Conservation (phyloP, 2,797 vertebrate species). For the Rhinophrynus dorsalis region DNA sequence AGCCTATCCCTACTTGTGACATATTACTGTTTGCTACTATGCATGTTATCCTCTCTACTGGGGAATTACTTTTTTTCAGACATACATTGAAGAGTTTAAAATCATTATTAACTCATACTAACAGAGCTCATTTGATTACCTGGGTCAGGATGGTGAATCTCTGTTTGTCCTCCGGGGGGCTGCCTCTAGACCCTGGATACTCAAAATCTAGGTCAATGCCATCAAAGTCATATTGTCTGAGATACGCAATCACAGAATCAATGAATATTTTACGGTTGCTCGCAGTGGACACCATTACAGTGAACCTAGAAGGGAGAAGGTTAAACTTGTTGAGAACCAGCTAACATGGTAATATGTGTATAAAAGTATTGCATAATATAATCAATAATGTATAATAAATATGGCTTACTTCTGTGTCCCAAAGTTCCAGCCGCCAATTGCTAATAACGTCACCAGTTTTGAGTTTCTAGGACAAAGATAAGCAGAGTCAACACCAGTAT, state of each 20-base stretch:
- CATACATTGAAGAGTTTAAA: too few species aligned
- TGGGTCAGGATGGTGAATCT: constrained; percentile 72
- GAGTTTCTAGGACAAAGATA: constrained; percentile 63
- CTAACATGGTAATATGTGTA: too few species aligned
- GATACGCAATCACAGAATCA: constrained; percentile 70
- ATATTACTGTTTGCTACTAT: too few species aligned
- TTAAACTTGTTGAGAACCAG: too few species aligned
- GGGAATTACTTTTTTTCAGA: too few species aligned
- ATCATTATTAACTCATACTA: too few species aligned
- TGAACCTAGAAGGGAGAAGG: constrained; percentile 69
- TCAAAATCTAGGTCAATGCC: constrained; percentile 85
- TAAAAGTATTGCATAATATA: too few species aligned
- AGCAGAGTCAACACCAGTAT: too few species aligned
- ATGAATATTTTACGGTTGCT: constrained; percentile 74
- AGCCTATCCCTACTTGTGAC: too few species aligned
- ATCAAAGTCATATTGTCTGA: constrained; percentile 76
- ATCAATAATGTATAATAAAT: too few species aligned
- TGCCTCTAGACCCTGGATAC: constrained; percentile 76
- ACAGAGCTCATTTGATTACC: too few species aligned
- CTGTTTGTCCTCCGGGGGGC: constrained; percentile 68
- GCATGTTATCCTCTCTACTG: too few species aligned
- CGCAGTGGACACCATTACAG: constrained; percentile 68
- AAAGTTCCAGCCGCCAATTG: constrained; percentile 79
- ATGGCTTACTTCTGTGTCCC: constrained; percentile 70
- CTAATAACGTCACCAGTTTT: constrained; percentile 73